Evolutionary conservation across 1,140 invertebrate genomes (phyloP).

Genomic region (Drosophila equinoxialis): DNA sequence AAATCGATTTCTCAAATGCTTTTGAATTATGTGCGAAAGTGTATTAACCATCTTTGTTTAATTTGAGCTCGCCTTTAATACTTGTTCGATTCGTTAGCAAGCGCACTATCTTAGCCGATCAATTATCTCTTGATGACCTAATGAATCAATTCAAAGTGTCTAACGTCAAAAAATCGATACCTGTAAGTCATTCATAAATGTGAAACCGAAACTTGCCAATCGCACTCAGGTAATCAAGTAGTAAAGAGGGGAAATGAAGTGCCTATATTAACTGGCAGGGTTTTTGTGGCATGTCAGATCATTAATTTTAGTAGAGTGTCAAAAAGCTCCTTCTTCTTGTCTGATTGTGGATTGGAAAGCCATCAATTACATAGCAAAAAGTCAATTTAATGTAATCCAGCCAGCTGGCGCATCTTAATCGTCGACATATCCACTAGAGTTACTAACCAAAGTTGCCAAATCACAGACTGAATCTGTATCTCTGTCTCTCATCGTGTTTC

Average conservation of each 20-base stretch:
- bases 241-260: background rate
- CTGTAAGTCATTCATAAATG: background rate
- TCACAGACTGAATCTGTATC: constrained; percentile 36
- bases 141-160: constrained; percentile 21
- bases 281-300: constrained; percentile 61
- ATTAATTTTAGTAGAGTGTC: constrained; percentile 70
- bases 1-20: constrained; percentile 46
- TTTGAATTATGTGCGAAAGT: constrained; percentile 1
- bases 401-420: constrained; percentile 61
- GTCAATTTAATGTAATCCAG: constrained; percentile 67
- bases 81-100: background rate
- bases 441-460: constrained; percentile 50
- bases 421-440: constrained; percentile 10
- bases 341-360: constrained; percentile 47
- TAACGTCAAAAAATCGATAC: background rate
- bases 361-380: constrained; percentile 57
- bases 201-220: constrained; percentile 10
- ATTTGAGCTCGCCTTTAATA: background rate
- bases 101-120: background rate
- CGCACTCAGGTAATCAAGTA: constrained; percentile 18
- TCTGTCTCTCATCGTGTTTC: constrained; percentile 13
- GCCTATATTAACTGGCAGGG: constrained; percentile 49
- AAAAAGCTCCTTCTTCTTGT: constrained; percentile 21
- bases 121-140: background rate
- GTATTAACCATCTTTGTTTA: too few relatives aligned